Base-by-base conservation (phyloP, 2,113 vertebrate genomes). In the Sinocyclocheilus grahami region DNA sequence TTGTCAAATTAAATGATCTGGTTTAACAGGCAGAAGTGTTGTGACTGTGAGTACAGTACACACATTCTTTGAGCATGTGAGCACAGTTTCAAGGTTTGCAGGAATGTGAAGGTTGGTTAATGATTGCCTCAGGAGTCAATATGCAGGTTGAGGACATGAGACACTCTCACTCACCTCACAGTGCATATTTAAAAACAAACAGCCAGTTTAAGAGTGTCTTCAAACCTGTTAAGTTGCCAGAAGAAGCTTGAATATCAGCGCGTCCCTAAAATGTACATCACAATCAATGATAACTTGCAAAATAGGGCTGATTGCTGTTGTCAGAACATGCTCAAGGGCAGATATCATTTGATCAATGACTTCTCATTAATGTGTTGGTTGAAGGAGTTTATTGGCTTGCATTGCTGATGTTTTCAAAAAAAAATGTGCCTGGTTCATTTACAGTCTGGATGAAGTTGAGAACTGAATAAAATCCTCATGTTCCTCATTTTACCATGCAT, bases 71-170 rank as follows among this genome's bases (percentile, higher is more conserved):
- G 55, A 79, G 80, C 85, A 69, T 83, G 87, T 67, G 87, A 85
- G 65, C 76, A 80, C 67, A 60, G 82, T 81, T 86, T 84, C 82
- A 82, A 78, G 20, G 78, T 71, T 74, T 77, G 51, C 33, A 82
- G 71, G 82, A 89, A 87, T 87, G 88, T 87, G 71, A 60, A n/a
- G 30, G 33, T 18, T 82, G 85, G 88, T 89, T 85, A 89, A 89
- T 89, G 62, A 89, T 89, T 87, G 88, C 78, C 88, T 85, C 55
- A 60, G 81, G 76, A 82, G 42, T 84, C 39, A 62, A 85, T 82
- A 42, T 65, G 71, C 71, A 82, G 85, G 53, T 82, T 33, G 55
- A 76, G 30, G 86, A 76, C 81, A 71, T 37, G 27, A 83, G 42
- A 37, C 14, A 33, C 60, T 16, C 37, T 27, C 39, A 58, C 51